Evolutionary conservation across 2,888 invertebrate genomes (phyloP).

Genomic region (Homarus gammarus): DNA sequence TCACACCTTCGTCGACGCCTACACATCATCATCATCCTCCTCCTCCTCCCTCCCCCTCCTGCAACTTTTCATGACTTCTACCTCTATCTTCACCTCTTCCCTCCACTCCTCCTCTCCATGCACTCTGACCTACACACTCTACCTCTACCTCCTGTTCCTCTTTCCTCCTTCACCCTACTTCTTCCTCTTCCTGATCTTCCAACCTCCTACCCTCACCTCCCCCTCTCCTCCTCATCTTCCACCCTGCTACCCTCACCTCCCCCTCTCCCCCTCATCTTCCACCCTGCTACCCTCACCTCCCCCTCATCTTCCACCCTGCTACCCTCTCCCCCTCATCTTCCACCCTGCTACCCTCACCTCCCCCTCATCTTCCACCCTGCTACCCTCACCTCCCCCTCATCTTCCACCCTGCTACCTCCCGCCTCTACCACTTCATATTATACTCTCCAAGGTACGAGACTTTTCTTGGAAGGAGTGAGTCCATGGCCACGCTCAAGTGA

Average conservation of each 20-base stretch:
- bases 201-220: neutral
- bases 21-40: constrained; percentile 8
- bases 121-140: neutral
- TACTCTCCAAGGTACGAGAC: neutral
- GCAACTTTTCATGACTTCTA: too few relatives aligned
- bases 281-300: too few relatives aligned
- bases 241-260: neutral
- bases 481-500: neutral
- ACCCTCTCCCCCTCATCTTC: too few relatives aligned
- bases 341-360: too few relatives aligned
- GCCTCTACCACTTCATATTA: neutral
- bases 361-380: neutral
- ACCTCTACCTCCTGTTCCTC: too few relatives aligned
- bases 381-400: neutral
- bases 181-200: too few relatives aligned
- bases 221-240: too few relatives aligned
- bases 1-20: too few relatives aligned
- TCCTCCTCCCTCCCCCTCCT: constrained; percentile 4
- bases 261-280: neutral
- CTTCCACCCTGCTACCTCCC: neutral
- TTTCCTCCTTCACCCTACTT: neutral
- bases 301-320: too few relatives aligned
- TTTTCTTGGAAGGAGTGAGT: neutral
- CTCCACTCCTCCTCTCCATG: too few relatives aligned
- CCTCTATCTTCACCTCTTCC: too few relatives aligned